Evolutionary conservation across 2,113 vertebrate genomes (phyloP).

Genomic region (Myotis davidii): DNA sequence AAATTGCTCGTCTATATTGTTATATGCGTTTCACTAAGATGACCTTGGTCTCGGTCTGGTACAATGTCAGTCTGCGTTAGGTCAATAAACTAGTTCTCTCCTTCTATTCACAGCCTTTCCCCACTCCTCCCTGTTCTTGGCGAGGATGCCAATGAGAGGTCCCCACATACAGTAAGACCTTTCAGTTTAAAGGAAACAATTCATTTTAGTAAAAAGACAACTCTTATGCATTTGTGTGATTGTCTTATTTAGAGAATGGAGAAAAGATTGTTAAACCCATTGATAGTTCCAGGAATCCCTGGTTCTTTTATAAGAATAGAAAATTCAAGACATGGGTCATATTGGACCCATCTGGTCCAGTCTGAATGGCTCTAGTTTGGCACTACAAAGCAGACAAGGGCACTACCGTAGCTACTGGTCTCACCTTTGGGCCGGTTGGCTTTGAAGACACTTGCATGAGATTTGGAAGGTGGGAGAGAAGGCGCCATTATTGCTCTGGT

Average conservation of each 20-base stretch:
- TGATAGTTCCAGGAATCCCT: not conserved
- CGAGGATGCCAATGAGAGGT: not conserved
- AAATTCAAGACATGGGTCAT: not conserved
- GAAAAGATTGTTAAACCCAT: not conserved
- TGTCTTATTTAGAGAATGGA: slow-evolving; percentile 17
- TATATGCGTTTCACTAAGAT: not conserved
- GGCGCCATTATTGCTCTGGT: not conserved
- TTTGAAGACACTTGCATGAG: not conserved
- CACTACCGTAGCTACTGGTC: not conserved
- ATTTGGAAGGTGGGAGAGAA: not conserved
- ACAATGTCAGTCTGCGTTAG: not conserved
- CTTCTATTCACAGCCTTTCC: not conserved
- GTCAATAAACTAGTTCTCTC: not conserved
- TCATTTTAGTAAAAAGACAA: not conserved
- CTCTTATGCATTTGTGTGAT: not conserved
- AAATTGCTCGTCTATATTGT: not conserved
- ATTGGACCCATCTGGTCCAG: not conserved
- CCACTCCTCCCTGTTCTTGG: not conserved
- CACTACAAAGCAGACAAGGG: not conserved
- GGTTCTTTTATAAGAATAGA: not conserved
- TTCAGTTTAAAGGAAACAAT: not conserved
- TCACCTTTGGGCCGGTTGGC: not conserved
- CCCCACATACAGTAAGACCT: not conserved
- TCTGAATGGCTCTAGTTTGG: not conserved
- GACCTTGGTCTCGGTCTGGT: not conserved